Evolutionary conservation across 2,797 vertebrate genomes (phyloP).

Genomic region (Tiaroga cobitis): DNA sequence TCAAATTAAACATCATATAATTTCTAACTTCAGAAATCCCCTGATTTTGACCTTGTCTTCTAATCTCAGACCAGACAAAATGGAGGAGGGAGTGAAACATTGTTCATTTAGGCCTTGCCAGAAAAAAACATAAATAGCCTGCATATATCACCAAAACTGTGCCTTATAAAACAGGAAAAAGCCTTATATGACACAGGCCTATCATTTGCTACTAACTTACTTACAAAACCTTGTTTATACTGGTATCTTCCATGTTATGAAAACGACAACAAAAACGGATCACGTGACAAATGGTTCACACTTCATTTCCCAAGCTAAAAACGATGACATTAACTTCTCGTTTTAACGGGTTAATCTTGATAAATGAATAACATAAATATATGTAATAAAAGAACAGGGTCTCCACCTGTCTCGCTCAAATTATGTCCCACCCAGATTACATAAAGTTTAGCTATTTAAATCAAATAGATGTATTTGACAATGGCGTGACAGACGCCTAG

Average conservation of each 20-base stretch:
- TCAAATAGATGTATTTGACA: background rate
- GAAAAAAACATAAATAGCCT: background rate
- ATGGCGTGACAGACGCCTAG: background rate
- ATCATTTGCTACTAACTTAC: background rate
- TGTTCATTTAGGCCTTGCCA: conserved; percentile 27
- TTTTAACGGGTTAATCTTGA: background rate
- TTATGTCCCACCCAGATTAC: background rate
- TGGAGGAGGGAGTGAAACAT: conserved; percentile 30
- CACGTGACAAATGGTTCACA: conserved; percentile 19
- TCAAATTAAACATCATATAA: background rate
- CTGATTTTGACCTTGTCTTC: background rate
- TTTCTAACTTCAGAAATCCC: conserved; percentile 6
- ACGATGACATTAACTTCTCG: background rate
- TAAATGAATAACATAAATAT: background rate
- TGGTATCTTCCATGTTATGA: conserved; percentile 14
- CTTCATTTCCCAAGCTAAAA: background rate
- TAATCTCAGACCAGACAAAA: conserved; percentile 11
- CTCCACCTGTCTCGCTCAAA: background rate
- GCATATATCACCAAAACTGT: background rate
- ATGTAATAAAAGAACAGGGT: background rate
- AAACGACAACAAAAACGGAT: conserved; percentile 15
- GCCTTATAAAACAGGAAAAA: background rate
- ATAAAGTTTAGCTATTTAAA: background rate
- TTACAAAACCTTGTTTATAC: background rate
- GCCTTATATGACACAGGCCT: background rate